phyloP scores from a whole-genome alignment of 37 sponge, comb jelly and placozoan species.

The Corticium candelabrum region DNA sequence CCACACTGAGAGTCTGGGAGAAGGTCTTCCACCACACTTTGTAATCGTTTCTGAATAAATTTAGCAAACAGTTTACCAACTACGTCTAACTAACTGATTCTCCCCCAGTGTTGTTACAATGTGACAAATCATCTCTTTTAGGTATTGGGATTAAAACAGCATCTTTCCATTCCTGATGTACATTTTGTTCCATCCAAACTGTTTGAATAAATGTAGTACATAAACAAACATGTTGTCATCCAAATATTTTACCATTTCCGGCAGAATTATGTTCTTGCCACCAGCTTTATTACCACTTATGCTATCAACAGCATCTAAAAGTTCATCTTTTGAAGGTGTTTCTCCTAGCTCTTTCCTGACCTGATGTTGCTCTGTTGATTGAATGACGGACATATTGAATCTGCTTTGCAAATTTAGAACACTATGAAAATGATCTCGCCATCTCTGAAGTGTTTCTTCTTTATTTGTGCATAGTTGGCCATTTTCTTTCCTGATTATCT shows the following conservation, averaged over 20 bases:
- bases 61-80: slow-evolving; percentile 27
- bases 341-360: slow-evolving; percentile 15
- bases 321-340: slow-evolving; percentile 24
- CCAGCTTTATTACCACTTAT: slow-evolving; percentile 29
- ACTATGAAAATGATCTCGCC: background rate
- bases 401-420: slow-evolving; percentile 9
- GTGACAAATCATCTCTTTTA: slow-evolving; percentile 16
- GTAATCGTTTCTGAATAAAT: slow-evolving; percentile 19
- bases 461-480: no score
- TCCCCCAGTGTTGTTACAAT: slow-evolving; percentile 36
- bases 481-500: no score
- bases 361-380: slow-evolving; percentile 6
- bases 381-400: background rate
- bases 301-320: slow-evolving; percentile 14
- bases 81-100: slow-evolving; percentile 24
- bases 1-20: slow-evolving; percentile 34
- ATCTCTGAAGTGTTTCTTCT: no score
- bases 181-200: slow-evolving; percentile 19
- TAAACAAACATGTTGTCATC: slow-evolving; percentile 11
- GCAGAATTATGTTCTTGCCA: slow-evolving; percentile 20
- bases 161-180: slow-evolving; percentile 23
- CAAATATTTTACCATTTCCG: slow-evolving; percentile 23
- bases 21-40: slow-evolving; percentile 13
- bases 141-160: slow-evolving; percentile 24
- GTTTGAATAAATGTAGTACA: slow-evolving; percentile 7